Conservation (phyloP, 2,888 invertebrate species). For the Metalampra italica region DNA sequence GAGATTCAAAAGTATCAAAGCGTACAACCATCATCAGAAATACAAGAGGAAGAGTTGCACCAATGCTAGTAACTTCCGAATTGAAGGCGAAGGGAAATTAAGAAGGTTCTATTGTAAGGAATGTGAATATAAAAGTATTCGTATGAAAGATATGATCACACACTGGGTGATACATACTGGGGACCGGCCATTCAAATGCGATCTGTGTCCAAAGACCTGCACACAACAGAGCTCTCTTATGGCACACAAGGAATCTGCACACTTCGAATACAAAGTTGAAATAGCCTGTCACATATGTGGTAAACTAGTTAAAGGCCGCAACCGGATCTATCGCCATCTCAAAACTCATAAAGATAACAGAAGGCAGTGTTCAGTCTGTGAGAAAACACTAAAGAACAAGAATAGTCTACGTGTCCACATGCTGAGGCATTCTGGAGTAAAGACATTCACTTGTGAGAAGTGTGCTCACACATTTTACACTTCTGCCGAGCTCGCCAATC, state of each 20-base stretch:
- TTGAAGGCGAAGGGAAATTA: constrained; percentile 42
- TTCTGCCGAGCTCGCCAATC: constrained; percentile 47
- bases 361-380: constrained; percentile 40
- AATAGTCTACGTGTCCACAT: constrained; percentile 36
- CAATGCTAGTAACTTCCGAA: constrained; percentile 23
- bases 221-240: constrained; percentile 48
- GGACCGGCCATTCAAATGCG: constrained; percentile 45
- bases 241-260: constrained; percentile 43
- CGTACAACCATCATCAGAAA: constrained; percentile 36
- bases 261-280: constrained; percentile 38
- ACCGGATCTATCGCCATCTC: constrained; percentile 43
- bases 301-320: constrained; percentile 44
- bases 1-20: constrained; percentile 38
- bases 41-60: constrained; percentile 27
- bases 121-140: constrained; percentile 43
- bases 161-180: constrained; percentile 52
- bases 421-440: constrained; percentile 47
- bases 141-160: constrained; percentile 41
- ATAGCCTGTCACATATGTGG: constrained; percentile 58
- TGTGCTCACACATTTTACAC: constrained; percentile 56
- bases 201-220: constrained; percentile 41
- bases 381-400: constrained; percentile 36
- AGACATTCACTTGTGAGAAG: constrained; percentile 49
- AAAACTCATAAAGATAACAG: constrained; percentile 28
- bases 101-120: constrained; percentile 43